Conservation (phyloP, 2,888 invertebrate genomes). For the Pomacea canaliculata region DNA sequence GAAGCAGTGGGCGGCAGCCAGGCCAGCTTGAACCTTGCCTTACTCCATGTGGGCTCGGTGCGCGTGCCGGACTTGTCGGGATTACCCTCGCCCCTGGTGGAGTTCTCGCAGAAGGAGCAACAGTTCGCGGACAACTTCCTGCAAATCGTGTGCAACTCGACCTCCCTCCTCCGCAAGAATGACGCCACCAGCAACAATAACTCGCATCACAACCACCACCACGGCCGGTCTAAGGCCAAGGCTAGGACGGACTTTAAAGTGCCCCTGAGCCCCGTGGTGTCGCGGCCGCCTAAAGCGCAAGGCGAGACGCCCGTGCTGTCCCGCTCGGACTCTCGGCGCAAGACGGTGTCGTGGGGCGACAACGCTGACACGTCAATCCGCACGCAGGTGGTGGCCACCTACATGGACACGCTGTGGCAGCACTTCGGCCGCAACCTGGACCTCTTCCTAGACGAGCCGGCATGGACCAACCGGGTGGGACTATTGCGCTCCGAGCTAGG, state of each 20-base stretch:
- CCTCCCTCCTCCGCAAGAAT: slow-evolving; percentile 61
- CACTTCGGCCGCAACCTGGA: slow-evolving; percentile 59
- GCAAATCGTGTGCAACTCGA: slow-evolving; percentile 65
- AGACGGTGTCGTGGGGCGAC: slow-evolving; percentile 68
- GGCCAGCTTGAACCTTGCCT: slow-evolving; percentile 58
- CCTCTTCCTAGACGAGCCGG: slow-evolving; percentile 57
- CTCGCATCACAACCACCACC: slow-evolving; percentile 20
- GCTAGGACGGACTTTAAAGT: slow-evolving; percentile 23
- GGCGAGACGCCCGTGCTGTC: slow-evolving; percentile 57
- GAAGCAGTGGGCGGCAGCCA: slow-evolving; percentile 59
- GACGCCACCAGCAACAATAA: slow-evolving; percentile 31
- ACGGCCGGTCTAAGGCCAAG: slow-evolving; percentile 21
- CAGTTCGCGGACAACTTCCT: slow-evolving; percentile 65
- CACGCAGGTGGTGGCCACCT: slow-evolving; percentile 55
- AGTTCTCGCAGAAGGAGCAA: slow-evolving; percentile 61
- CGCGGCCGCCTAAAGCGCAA: slow-evolving; percentile 34
- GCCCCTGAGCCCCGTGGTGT: slow-evolving; percentile 37
- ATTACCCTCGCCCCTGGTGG: slow-evolving; percentile 58
- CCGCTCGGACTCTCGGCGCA: slow-evolving; percentile 58
- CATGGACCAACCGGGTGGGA: slow-evolving; percentile 54
- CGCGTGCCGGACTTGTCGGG: slow-evolving; percentile 62
- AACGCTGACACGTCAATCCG: slow-evolving; percentile 61
- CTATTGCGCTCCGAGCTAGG: slow-evolving; percentile 55
- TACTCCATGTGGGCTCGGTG: slow-evolving; percentile 56
- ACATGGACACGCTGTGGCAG: slow-evolving; percentile 65